phyloP scores from a whole-genome alignment of 2,797 vertebrate genomes.

The Fratercula arctica region DNA sequence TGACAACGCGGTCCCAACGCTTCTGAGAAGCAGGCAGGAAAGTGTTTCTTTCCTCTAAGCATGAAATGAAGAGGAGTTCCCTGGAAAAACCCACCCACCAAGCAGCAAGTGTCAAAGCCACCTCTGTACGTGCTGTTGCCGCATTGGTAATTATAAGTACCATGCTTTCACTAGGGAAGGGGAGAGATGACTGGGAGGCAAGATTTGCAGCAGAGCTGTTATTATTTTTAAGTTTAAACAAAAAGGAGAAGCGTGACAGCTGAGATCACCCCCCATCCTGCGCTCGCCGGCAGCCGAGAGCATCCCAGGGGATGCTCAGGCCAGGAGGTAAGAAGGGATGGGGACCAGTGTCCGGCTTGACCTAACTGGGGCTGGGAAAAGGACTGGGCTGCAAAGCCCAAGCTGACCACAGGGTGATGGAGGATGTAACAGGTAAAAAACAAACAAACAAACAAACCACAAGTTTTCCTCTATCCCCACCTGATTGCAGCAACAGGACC shows the following conservation, averaged over 20 bases:
- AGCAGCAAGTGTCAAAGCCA: slow-evolving; percentile 59
- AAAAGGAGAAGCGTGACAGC: slow-evolving; percentile 21
- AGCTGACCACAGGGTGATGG: neutral
- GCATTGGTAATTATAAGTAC: slow-evolving; percentile 29
- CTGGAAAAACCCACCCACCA: slow-evolving; percentile 34
- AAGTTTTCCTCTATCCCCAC: neutral
- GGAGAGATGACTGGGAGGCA: slow-evolving; percentile 31
- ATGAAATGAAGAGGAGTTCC: slow-evolving; percentile 24
- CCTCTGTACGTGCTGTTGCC: slow-evolving; percentile 23
- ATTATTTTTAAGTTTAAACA: slow-evolving; percentile 58
- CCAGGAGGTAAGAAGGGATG: neutral
- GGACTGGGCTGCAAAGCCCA: neutral
- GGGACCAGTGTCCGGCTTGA: neutral
- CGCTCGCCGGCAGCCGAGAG: neutral
- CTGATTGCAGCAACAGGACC: neutral
- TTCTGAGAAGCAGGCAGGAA: neutral
- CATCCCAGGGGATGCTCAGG: neutral
- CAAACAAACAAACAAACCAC: neutral
- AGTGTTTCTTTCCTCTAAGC: neutral
- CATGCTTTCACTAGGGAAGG: slow-evolving; percentile 32
- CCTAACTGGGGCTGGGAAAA: neutral
- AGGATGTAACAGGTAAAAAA: neutral
- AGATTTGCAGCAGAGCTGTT: slow-evolving; percentile 48
- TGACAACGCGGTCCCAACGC: neutral
- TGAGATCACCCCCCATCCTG: slow-evolving; percentile 6